Conservation (phyloP, 2,888 invertebrate species). For the Pterobdella sp. region DNA sequence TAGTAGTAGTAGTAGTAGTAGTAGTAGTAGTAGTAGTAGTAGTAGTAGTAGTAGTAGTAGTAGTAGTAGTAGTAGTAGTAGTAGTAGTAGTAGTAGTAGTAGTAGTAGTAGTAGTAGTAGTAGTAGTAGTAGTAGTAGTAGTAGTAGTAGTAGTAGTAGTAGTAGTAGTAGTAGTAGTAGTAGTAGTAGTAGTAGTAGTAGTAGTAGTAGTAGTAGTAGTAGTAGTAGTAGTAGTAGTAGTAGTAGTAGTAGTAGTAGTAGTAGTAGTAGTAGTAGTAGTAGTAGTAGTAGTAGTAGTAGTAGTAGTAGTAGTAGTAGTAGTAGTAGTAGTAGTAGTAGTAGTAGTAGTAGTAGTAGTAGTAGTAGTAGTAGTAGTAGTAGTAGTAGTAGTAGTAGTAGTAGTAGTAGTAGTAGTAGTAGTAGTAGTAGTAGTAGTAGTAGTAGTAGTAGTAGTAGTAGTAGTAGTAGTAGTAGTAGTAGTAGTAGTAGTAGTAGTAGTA, state of each 20-base stretch:
- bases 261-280: conserved; percentile 3
- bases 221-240: conserved; percentile 19
- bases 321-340: conserved; percentile 15
- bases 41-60: conserved; percentile 16
- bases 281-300: conserved; percentile 6
- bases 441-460: conserved; percentile 20
- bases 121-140: conserved; percentile 18
- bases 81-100: conserved; percentile 16
- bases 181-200: conserved; percentile 20
- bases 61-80: conserved; percentile 19
- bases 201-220: conserved; percentile 19
- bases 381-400: conserved; percentile 18
- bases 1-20: conserved; percentile 15
- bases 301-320: conserved; percentile 16
- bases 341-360: conserved; percentile 9
- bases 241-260: conserved; percentile 13
- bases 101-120: conserved; percentile 20
- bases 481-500: conserved; percentile 20
- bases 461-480: conserved; percentile 18
- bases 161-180: conserved; percentile 19
- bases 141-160: conserved; percentile 20
- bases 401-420: conserved; percentile 20
- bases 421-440: conserved; percentile 19
- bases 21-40: conserved; percentile 16
- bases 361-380: conserved; percentile 20